Evolutionary conservation across 2,888 invertebrate genomes (phyloP).

Genomic region (Ptychoptera contaminata): DNA sequence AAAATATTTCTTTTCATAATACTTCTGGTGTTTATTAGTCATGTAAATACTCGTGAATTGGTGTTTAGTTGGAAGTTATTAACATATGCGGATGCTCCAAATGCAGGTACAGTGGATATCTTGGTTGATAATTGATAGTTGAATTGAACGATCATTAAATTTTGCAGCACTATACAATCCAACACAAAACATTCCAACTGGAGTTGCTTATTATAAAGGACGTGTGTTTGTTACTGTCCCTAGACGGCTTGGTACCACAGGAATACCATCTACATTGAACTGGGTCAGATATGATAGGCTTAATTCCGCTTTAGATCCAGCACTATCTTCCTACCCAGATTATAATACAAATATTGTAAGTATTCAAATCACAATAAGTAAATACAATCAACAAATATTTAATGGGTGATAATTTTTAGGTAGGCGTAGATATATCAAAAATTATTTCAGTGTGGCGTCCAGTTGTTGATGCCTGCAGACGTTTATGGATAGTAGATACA

Average conservation of each 20-base stretch:
- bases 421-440: conserved; percentile 5
- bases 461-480: conserved; percentile 49
- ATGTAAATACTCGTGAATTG: no score
- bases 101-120: no score
- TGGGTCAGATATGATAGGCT: conserved; percentile 3
- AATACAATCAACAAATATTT: no score
- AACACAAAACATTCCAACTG: conserved; percentile 9
- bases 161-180: background rate
- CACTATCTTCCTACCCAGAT: conserved; percentile 2
- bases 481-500: conserved; percentile 67
- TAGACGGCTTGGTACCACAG: conserved; percentile 35
- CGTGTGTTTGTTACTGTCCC: conserved; percentile 47
- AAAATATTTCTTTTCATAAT: no score
- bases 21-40: no score
- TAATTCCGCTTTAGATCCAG: background rate
- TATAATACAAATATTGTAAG: conserved; percentile 1
- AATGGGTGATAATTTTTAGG: no score
- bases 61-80: no score
- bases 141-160: background rate
- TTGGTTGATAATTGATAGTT: background rate
- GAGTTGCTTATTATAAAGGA: conserved; percentile 6
- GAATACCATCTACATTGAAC: conserved; percentile 36
- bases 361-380: no score
- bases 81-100: no score
- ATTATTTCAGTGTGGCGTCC: conserved; percentile 57